Conservation (phyloP, 92 coral and sea anemone species). For the Epizoanthus rinbou region DNA sequence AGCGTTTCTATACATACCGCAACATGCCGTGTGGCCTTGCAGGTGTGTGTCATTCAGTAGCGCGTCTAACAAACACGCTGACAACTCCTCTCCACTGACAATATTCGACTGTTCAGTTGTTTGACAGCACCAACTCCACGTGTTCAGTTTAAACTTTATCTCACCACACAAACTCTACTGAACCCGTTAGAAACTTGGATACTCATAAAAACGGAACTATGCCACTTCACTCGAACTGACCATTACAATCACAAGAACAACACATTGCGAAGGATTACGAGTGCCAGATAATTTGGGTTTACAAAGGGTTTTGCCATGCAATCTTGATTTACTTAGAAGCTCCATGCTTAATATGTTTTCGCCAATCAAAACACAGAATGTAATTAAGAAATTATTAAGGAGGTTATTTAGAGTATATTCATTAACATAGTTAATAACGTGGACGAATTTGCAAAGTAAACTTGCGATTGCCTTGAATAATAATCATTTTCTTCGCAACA, state of each 20-base stretch:
- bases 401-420: conserved; percentile 11
- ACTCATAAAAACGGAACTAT: not conserved
- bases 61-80: not conserved
- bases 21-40: not conserved
- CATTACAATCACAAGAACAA: not conserved
- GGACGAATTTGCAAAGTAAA: conserved; percentile 19
- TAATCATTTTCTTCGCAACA: not conserved
- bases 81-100: not conserved
- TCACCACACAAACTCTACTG: not conserved
- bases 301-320: conserved; percentile 12
- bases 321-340: conserved; percentile 15
- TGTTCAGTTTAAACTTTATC: not conserved
- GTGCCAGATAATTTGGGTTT: not conserved
- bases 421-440: conserved; percentile 44
- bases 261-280: not conserved
- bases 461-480: not conserved
- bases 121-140: conserved; percentile 3
- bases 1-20: conserved; percentile 29
- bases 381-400: conserved; percentile 31
- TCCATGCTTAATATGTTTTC: conserved; percentile 7
- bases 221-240: not conserved
- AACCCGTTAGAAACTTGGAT: too few relatives aligned
- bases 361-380: conserved; percentile 32
- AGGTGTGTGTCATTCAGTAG: not conserved
- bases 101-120: not conserved